A percentile compares a stretch with the other conserved stretches of the same genome.
Evolutionary conservation across 2,113 vertebrate genomes (phyloP).

Genomic region (Heteronetta atricapilla): DNA sequence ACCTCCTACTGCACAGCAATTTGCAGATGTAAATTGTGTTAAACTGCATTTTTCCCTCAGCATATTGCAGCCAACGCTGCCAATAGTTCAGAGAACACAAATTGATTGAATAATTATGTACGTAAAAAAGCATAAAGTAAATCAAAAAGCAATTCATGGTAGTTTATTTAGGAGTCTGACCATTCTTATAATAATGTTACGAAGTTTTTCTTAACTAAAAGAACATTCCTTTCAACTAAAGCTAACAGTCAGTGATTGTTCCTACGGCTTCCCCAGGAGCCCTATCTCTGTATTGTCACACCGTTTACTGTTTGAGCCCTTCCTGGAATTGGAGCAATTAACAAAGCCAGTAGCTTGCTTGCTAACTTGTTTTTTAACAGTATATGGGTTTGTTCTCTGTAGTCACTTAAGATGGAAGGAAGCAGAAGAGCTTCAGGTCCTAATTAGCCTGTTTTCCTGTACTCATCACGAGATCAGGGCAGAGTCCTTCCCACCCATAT

Average conservation of each 20-base stretch:
- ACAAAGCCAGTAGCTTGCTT: background rate
- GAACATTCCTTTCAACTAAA: too few relatives aligned
- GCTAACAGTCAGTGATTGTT: too few relatives aligned
- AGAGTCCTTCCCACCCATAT: constrained; percentile 48
- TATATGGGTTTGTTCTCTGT: background rate
- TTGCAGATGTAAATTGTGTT: background rate
- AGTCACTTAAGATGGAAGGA: too few relatives aligned
- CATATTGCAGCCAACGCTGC: background rate
- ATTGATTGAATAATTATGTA: background rate
- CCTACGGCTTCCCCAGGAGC: background rate
- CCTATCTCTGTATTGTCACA: background rate
- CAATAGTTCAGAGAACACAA: background rate
- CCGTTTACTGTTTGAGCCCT: background rate
- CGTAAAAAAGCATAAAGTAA: constrained; percentile 6
- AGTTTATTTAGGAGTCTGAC: background rate
- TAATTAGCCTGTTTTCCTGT: background rate
- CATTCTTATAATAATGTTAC: background rate
- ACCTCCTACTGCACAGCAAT: background rate
- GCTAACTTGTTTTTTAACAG: background rate
- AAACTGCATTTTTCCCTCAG: background rate
- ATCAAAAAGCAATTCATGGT: background rate
- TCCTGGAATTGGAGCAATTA: background rate
- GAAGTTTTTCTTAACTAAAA: too few relatives aligned
- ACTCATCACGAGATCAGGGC: background rate
- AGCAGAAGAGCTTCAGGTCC: background rate